Base-by-base conservation (phyloP, 2,797 vertebrate species). In the Typhlichthys eigenmanni region DNA sequence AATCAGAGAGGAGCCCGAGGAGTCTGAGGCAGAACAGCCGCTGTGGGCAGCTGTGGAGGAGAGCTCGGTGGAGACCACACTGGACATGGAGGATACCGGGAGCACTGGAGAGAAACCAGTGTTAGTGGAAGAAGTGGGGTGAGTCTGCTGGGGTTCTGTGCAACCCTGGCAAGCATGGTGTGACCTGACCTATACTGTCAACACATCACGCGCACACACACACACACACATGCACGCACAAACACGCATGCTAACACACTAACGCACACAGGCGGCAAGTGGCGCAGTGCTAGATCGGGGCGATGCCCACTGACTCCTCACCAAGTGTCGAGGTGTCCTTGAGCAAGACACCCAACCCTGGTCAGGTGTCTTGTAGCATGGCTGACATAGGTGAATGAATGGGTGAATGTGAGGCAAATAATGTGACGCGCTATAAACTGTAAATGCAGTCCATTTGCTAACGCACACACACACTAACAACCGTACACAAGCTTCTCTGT, bases 21-120 rank as follows among this genome's bases (percentile, higher is more conserved):
- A 38, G 62, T 61, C 70, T 1, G 71, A 83, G 34, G 79, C 69
- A 13, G 89, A 89, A 51, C 79, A 82, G 51, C 73, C 88, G 55
- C 83, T 89, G 58, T 87, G 89, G 89, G 86, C 83, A 3, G 60
- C 85, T 13, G 78, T 89, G 75, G 89, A 88, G 81, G 87, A 88
- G 74, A 78, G 73, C 69, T 51, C 83, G n/a, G 68, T 16, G 0
- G 82, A 79, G 70, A 47, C 58, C 1, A 74, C 54, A 55, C 43
- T 1, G 9, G 67, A 71, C 38, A 47, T 47, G 74, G 80, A 75
- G 60, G 79, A 52, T 62, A 60, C 38, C 16, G 60, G 73, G 65
- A 71, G 51, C 49, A 24, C 55, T 52, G 68, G 64, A 47, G 65
- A 68, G 19, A 59, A 70, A 68, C 51, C 69, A 7, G 49, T 32